Evolutionary conservation across 1,140 invertebrate species (phyloP).

Genomic region (Lepidostoma basale): DNA sequence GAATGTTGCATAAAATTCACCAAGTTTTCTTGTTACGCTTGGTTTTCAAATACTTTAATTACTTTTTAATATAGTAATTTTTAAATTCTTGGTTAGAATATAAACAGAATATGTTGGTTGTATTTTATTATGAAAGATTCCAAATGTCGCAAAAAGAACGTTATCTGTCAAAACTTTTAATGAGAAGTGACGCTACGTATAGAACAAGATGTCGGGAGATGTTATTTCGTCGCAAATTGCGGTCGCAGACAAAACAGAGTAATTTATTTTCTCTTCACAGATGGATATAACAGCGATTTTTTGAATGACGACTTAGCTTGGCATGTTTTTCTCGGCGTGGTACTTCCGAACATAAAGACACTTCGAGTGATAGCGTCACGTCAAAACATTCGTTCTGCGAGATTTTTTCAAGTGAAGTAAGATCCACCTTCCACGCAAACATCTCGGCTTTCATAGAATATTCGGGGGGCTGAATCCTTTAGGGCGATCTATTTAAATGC

Average conservation of each 20-base stretch:
- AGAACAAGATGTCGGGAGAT: too few relatives aligned
- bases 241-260: background rate
- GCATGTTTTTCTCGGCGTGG: background rate
- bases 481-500: slow-evolving; percentile 40
- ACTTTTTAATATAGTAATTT: too few relatives aligned
- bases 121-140: too few relatives aligned
- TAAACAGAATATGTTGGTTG: too few relatives aligned
- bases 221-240: too few relatives aligned
- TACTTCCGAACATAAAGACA: slow-evolving; percentile 4
- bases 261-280: background rate
- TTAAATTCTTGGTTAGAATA: too few relatives aligned
- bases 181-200: too few relatives aligned
- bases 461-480: slow-evolving; percentile 34
- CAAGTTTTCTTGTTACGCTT: too few relatives aligned
- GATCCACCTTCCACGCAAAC: slow-evolving; percentile 6
- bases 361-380: background rate
- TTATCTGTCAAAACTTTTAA: too few relatives aligned
- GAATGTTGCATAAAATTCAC: too few relatives aligned
- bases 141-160: too few relatives aligned
- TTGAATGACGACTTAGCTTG: background rate
- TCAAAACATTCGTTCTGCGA: background rate
- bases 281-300: background rate
- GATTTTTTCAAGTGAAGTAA: slow-evolving; percentile 22
- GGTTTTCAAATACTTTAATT: too few relatives aligned
- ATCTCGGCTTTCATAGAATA: slow-evolving; percentile 29